Evolutionary conservation across 37 sponge, comb jelly and placozoan genomes (phyloP), one percentile per base, ranked within the genome.

Genomic region (Ianthella basta): DNA sequence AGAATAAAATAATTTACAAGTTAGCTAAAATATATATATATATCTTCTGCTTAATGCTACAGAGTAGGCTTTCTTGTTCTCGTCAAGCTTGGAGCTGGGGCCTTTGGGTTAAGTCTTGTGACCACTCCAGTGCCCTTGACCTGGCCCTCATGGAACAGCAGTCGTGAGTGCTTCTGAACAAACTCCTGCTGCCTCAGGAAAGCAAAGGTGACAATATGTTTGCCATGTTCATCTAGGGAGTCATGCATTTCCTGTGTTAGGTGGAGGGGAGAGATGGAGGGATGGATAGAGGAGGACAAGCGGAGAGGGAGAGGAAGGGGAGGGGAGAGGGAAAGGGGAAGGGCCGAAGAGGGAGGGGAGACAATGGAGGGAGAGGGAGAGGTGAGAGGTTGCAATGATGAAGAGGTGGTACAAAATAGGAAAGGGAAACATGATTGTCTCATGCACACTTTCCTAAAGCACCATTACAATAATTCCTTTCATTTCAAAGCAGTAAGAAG

Each of bases 111-210:
- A 44, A 96, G 55, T 36, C 64, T 89, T 14, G 75, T 87, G 23
- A 97, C 83, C n/a, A 86, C 73, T 25, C 97, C 97, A 60, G 87
- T 91, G 15, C 88, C 96, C 70, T 90, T 95, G 29, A 90, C 83
- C 34, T 35, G 39, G 16, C 96, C 97, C 69, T 94, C 91, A 50
- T 87, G 82, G 38, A 91, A 92, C 23, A 97, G 80, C n/a, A 97
- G 35, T 21, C 87, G 57, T n/a, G 82, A 60, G 0, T 90, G 91
- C 35, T 87, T 67, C 21, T 75, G 88, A 23, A 97, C 81, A 78
- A 88, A 97, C 83, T 95, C 97, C 5, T 93, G 93, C 27, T 95
- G 93, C 40, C 73, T 79, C 68, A 87, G n/a, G 74, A 95, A 92
- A 29, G 79, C 80, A 84, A 95, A 95, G 0, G 41, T 83, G 40